Percentiles rank a stretch among this genome's conserved stretches.
Evolutionary conservation across 2,113 vertebrate species (phyloP).

Genomic region (Entelurus aequoreus): DNA sequence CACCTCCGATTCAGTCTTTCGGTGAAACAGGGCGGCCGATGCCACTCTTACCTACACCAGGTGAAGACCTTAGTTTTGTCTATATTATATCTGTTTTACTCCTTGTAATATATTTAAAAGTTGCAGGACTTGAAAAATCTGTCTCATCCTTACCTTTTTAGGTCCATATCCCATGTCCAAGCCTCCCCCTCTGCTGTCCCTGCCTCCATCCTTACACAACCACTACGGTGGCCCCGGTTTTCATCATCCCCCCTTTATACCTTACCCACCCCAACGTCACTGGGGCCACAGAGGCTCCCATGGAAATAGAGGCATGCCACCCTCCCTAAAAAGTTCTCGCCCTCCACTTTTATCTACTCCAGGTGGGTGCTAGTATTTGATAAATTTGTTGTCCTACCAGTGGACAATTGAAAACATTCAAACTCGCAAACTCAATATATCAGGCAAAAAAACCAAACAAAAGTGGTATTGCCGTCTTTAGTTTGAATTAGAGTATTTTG

Average conservation of each 20-base stretch:
- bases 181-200: conserved; percentile 61
- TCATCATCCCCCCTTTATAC: conserved; percentile 44
- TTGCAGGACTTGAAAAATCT: too few relatives aligned
- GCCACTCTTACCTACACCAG: conserved; percentile 60
- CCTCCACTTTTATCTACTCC: conserved; percentile 57
- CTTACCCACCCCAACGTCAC: conserved; percentile 33
- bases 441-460: too few relatives aligned
- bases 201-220: conserved; percentile 37
- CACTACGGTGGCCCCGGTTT: conserved; percentile 18
- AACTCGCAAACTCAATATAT: too few relatives aligned
- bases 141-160: conserved; percentile 1
- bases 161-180: conserved; percentile 63
- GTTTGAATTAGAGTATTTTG: too few relatives aligned
- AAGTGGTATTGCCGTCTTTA: too few relatives aligned
- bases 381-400: background rate
- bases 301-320: conserved; percentile 36
- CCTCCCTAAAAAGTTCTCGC: conserved; percentile 53
- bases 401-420: too few relatives aligned
- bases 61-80: conserved; percentile 16
- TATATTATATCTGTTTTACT: background rate
- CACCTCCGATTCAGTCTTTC: conserved; percentile 33
- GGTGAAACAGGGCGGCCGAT: conserved; percentile 19
- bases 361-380: conserved; percentile 37
- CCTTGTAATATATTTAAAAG: too few relatives aligned
- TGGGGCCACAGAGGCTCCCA: conserved; percentile 35